Evolutionary conservation across 2,113 vertebrate genomes (phyloP).

Genomic region (Gobiocypris rarus): DNA sequence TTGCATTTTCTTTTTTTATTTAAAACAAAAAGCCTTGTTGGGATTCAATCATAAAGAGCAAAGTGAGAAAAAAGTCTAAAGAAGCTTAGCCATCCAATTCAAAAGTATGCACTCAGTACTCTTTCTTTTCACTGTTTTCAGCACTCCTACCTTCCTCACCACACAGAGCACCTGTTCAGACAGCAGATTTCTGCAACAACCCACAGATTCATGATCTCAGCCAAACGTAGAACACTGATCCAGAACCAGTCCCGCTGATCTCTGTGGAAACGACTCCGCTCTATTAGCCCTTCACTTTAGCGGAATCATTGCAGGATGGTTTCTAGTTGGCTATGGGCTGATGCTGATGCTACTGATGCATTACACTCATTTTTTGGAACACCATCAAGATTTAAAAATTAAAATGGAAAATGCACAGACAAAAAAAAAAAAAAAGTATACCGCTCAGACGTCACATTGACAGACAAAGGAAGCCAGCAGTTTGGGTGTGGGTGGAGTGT

Average conservation of each 20-base stretch:
- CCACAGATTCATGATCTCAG: slow-evolving; percentile 2
- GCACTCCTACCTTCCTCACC: slow-evolving; percentile 13
- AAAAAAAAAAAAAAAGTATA: background rate
- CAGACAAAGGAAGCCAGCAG: background rate
- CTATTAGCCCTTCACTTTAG: slow-evolving; percentile 26
- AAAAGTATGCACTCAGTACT: background rate
- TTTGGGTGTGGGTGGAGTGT: background rate
- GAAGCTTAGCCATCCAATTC: background rate
- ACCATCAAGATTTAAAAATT: background rate
- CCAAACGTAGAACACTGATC: slow-evolving; percentile 23
- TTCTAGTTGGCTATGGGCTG: background rate
- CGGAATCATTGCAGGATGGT: background rate
- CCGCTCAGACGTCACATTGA: background rate
- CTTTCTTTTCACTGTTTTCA: background rate
- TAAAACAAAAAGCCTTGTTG: no score
- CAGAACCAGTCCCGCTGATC: slow-evolving; percentile 24
- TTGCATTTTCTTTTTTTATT: no score
- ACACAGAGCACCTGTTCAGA: slow-evolving; percentile 24
- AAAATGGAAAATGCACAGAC: background rate
- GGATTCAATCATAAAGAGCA: background rate
- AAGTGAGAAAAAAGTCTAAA: background rate
- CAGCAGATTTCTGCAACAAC: slow-evolving; percentile 12
- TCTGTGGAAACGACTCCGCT: slow-evolving; percentile 12
- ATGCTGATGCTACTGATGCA: background rate
- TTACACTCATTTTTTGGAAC: background rate